Evolutionary conservation across 2,113 vertebrate genomes (phyloP).

Genomic region (Triplophysa dalaica): DNA sequence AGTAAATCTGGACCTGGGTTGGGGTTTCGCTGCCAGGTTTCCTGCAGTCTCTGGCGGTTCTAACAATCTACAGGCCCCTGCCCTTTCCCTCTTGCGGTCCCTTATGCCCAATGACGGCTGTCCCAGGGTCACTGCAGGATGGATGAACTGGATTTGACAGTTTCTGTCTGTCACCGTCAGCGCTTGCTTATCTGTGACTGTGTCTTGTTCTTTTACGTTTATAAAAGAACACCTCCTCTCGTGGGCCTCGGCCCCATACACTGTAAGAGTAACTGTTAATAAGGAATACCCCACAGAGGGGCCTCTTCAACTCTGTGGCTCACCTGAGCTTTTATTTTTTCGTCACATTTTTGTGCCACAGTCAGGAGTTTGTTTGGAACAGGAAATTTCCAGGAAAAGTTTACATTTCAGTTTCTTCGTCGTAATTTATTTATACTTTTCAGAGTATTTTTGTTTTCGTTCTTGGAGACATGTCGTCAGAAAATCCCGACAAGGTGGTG

Average conservation of each 20-base stretch:
- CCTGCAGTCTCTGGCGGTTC: background rate
- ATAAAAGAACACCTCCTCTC: constrained; percentile 69
- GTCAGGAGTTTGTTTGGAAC: constrained; percentile 36
- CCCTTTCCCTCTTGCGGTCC: constrained; percentile 59
- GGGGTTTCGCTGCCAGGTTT: constrained; percentile 33
- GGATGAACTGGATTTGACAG: constrained; percentile 75
- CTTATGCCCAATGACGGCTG: constrained; percentile 56
- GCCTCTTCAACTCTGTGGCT: constrained; percentile 35
- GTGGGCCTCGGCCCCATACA: constrained; percentile 63
- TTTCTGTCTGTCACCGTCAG: constrained; percentile 56
- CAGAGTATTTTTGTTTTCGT: background rate
- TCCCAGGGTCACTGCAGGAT: constrained; percentile 71
- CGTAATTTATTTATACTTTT: constrained; percentile 61
- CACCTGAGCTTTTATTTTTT: constrained; percentile 29
- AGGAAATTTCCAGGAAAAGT: constrained; percentile 16
- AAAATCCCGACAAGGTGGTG: constrained; percentile 65
- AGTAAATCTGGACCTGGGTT: constrained; percentile 48
- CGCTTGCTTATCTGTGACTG: constrained; percentile 61
- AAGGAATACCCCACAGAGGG: constrained; percentile 42
- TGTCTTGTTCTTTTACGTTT: constrained; percentile 63
- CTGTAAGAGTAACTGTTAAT: constrained; percentile 63
- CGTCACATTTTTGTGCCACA: constrained; percentile 10
- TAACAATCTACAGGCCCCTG: constrained; percentile 43
- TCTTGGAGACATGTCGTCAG: constrained; percentile 66
- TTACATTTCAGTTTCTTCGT: constrained; percentile 45